Evolutionary conservation across 92 coral and sea anemone genomes (phyloP), one percentile per base, ranked within the genome.

Genomic region (Phymanthus crucifer): DNA sequence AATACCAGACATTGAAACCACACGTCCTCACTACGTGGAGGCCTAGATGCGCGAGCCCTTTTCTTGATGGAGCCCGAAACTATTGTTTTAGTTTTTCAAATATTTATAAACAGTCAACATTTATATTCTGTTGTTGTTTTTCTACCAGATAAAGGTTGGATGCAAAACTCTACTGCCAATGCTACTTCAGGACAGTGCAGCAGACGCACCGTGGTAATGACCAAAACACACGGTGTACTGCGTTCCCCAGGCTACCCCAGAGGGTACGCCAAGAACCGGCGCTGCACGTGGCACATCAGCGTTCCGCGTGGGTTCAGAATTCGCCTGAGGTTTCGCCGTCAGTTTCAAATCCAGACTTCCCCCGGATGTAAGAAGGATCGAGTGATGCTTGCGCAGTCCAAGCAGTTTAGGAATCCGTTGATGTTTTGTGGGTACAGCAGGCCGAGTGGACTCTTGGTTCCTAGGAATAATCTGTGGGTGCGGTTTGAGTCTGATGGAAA

Each of bases 161-260:
- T 11, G 24, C 72, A 73, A 45, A 77, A 40, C 40, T 29, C 23
- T n/a, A 77, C 81, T 12, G 50, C 61, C 9, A 61, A 61, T 52
- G 32, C n/a, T 32, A 32, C 35, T 33, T 29, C 87, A 81, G 77
- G 74, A 31, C 79, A 88, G 71, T 93, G 97, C 37, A 84, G 83
- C 86, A 90, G 76, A 40, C 82, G 89, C 70, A 46, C 98, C 1
- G 68, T 81, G 32, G 87, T 90, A 14, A 52, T 96, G 80, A 85
- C 91, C n/a, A 80, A 87, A 33, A 66, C 94, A 16, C 68, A 75
- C 34, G 99, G 99, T 23, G 48, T 88, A 32, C 71, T 96, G 73
- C 94, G 95, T 43, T 93, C 99, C 26, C 99, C 99, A 43, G 91
- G 93, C 52, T 93, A 90, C 84, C 96, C 99, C 50, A 85, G 83